phyloP scores from a whole-genome alignment of 2,113 vertebrate genomes.

The Vulpes ferrilata region DNA sequence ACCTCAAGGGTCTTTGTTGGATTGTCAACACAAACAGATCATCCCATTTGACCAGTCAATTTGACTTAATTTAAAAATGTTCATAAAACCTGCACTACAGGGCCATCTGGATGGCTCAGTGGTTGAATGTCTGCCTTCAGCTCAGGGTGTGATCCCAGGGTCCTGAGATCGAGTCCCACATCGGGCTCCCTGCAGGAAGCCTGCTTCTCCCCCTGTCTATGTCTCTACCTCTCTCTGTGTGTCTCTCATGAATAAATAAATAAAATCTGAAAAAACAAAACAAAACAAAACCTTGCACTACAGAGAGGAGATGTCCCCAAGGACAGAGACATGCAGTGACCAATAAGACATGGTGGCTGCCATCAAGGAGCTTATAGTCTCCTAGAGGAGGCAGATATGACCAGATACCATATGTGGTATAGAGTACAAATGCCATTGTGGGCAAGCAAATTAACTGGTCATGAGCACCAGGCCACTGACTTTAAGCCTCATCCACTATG shows the following conservation, averaged over 20 bases:
- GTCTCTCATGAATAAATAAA: no score
- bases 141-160: no score
- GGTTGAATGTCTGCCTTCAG: no score
- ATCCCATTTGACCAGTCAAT: background rate
- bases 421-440: background rate
- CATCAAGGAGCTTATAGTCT: background rate
- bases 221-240: no score
- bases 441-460: no score
- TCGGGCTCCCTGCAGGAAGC: no score
- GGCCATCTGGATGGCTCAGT: no score
- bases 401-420: fast-evolving
- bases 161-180: no score
- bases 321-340: background rate
- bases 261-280: no score
- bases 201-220: no score
- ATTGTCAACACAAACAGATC: background rate
- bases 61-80: background rate
- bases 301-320: background rate
- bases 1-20: background rate
- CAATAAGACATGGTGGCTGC: background rate
- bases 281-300: background rate
- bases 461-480: no score
- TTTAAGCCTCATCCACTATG: background rate
- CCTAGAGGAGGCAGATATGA: background rate
- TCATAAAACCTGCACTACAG: background rate